Conservation (phyloP, 64 coral and sea anemone species). For the Anthopleura sola region DNA sequence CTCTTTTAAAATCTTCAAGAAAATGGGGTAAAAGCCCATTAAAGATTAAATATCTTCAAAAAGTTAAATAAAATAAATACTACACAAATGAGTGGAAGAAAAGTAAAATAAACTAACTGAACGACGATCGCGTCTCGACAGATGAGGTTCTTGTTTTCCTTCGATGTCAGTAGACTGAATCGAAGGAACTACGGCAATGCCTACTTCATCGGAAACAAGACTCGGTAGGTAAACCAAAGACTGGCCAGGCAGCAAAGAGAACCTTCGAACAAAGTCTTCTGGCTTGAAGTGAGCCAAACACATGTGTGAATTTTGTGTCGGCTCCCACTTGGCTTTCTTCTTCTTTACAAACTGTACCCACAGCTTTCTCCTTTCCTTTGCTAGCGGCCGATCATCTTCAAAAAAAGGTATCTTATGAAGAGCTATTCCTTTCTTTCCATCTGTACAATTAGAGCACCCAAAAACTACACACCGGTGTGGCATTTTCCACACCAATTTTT, state of each 20-base stretch:
- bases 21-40: background rate
- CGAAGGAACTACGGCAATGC: background rate
- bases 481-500: slow-evolving; percentile 12
- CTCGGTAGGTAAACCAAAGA: background rate
- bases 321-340: slow-evolving; percentile 37
- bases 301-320: slow-evolving; percentile 1
- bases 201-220: background rate
- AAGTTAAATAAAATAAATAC: background rate
- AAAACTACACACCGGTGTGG: slow-evolving; percentile 36
- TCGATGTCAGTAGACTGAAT: background rate
- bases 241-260: background rate
- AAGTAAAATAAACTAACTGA: background rate
- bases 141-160: background rate
- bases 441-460: slow-evolving; percentile 37
- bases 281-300: slow-evolving; percentile 49
- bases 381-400: slow-evolving; percentile 5
- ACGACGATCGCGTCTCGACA: background rate
- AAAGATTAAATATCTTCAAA: background rate
- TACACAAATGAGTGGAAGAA: background rate
- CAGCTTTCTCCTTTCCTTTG: slow-evolving; percentile 10
- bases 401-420: slow-evolving; percentile 42
- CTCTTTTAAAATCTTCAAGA: background rate
- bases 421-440: slow-evolving; percentile 25
- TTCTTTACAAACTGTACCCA: slow-evolving; percentile 35
- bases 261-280: slow-evolving; percentile 29